Conservation (phyloP, 2,888 invertebrate genomes). For the Pinctada fucata region DNA sequence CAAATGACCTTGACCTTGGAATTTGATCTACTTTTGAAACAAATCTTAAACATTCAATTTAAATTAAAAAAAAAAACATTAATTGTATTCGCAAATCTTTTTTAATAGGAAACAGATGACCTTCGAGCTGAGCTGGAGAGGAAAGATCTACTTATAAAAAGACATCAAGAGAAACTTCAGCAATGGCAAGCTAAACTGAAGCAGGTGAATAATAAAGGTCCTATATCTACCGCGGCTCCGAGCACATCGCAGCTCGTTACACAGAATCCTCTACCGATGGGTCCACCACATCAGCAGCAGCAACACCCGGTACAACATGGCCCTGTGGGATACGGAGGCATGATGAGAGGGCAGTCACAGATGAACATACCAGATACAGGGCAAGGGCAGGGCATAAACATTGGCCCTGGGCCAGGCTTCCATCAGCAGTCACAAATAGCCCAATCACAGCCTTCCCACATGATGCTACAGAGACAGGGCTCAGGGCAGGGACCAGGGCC, state of each 20-base stretch:
- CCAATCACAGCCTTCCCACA: slow-evolving; percentile 46
- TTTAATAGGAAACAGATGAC: slow-evolving; percentile 86
- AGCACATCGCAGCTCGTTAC: slow-evolving; percentile 48
- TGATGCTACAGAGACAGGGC: slow-evolving; percentile 37
- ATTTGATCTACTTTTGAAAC: too few species aligned
- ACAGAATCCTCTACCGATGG: slow-evolving; percentile 69
- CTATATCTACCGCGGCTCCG: slow-evolving; percentile 40
- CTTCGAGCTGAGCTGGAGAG: slow-evolving; percentile 88
- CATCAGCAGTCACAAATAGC: slow-evolving; percentile 13
- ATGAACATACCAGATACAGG: slow-evolving; percentile 21
- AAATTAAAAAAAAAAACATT: too few species aligned
- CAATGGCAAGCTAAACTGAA: slow-evolving; percentile 91
- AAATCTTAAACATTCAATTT: too few species aligned
- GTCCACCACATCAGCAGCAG: slow-evolving; percentile 12
- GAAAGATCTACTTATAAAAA: slow-evolving; percentile 92
- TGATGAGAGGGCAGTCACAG: slow-evolving; percentile 20
- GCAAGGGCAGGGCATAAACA: slow-evolving; percentile 5
- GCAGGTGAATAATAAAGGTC: slow-evolving; percentile 33
- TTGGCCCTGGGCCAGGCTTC: slow-evolving; percentile 7
- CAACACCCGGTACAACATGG: slow-evolving; percentile 18
- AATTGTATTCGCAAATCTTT: too few species aligned
- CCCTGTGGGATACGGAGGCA: slow-evolving; percentile 4
- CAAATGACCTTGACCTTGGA: too few species aligned
- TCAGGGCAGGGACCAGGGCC: slow-evolving; percentile 38
- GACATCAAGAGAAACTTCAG: slow-evolving; percentile 92